Conservation (phyloP, 1,140 invertebrate genomes). For the Globodera ellingtonae region DNA sequence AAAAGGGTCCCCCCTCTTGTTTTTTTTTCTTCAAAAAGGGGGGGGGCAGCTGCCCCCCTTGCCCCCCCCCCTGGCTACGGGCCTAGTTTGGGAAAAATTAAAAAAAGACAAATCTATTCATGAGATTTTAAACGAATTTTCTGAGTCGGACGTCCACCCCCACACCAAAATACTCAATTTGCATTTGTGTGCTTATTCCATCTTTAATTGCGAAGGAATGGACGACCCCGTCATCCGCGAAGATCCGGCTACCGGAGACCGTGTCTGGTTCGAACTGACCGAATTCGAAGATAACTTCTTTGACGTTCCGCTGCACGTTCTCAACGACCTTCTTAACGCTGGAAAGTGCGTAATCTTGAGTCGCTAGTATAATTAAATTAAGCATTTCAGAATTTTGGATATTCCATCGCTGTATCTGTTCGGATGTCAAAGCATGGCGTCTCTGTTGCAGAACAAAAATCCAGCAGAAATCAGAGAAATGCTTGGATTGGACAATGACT, state of each 20-base stretch:
- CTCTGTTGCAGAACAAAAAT: slow-evolving; percentile 39
- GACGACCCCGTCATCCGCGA: slow-evolving; percentile 35
- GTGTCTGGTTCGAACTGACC: slow-evolving; percentile 43
- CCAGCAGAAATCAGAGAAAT: slow-evolving; percentile 47
- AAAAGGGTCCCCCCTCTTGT: no score
- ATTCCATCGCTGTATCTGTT: slow-evolving; percentile 46
- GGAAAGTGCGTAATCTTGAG: not conserved
- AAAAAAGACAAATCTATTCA: not conserved
- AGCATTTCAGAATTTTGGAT: slow-evolving; percentile 29
- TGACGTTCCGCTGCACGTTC: slow-evolving; percentile 38
- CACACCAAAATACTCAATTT: no score
- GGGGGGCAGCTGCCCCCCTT: no score
- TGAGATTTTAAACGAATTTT: no score
- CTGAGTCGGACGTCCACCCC: not conserved
- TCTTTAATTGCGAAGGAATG: slow-evolving; percentile 15
- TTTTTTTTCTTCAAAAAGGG: no score
- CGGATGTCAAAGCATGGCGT: slow-evolving; percentile 40
- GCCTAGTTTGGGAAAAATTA: not conserved
- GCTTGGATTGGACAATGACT: slow-evolving; percentile 43
- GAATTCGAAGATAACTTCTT: slow-evolving; percentile 45
- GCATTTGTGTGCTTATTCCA: not conserved
- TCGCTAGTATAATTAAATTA: no score
- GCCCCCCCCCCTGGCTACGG: no score
- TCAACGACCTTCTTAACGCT: slow-evolving; percentile 8
- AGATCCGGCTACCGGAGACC: slow-evolving; percentile 35